phyloP scores from a whole-genome alignment of 2,888 invertebrate genomes.

The Phragmatobia fuliginosa region DNA sequence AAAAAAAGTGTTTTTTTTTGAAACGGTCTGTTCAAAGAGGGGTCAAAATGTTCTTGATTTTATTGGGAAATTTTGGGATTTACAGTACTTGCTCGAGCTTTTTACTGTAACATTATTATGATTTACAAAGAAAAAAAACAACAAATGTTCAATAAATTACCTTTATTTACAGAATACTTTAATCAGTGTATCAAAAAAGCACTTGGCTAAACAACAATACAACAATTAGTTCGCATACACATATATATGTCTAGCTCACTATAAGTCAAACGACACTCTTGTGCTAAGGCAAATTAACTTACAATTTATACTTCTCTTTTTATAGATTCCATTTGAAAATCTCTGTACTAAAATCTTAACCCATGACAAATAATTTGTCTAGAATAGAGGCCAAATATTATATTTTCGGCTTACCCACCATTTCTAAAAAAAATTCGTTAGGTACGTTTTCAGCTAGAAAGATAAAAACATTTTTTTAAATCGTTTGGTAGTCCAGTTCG shows the following conservation, averaged over 20 bases:
- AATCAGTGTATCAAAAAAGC: conserved; percentile 65
- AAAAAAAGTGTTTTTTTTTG: too few relatives aligned
- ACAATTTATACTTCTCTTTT: conserved; percentile 21
- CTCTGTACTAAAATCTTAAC: background rate
- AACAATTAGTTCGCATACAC: conserved; percentile 43
- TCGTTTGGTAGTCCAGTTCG: background rate
- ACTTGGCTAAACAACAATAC: conserved; percentile 61
- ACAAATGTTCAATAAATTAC: conserved; percentile 65
- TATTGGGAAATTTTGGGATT: too few relatives aligned
- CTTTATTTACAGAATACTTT: conserved; percentile 71
- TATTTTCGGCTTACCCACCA: background rate
- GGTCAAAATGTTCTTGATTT: too few relatives aligned
- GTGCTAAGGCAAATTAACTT: conserved; percentile 29
- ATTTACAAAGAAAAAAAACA: conserved; percentile 5
- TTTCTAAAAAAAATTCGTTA: background rate
- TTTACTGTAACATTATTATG: too few relatives aligned
- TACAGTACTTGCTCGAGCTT: too few relatives aligned
- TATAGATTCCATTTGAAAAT: background rate
- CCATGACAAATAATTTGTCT: background rate
- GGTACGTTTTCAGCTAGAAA: background rate
- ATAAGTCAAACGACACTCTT: conserved; percentile 36
- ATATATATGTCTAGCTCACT: conserved; percentile 21
- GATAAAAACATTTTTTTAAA: background rate
- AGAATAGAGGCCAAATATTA: background rate
- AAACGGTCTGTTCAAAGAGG: too few relatives aligned